Conservation (phyloP, 1,140 invertebrate genomes). For the Papilio polytes region DNA sequence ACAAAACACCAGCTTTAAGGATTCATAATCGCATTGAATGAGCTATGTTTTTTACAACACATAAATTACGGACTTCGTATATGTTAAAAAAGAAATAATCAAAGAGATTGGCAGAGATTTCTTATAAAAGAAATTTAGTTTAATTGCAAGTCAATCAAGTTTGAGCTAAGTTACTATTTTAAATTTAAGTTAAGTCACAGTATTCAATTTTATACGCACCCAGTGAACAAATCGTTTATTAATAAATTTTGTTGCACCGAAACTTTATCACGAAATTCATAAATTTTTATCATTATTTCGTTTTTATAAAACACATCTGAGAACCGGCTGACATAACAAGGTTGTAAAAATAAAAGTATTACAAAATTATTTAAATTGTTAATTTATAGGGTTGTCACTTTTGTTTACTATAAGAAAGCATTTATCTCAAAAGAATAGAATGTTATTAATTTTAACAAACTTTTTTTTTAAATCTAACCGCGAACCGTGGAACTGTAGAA, state of each 20-base stretch:
- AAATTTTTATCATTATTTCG: neutral
- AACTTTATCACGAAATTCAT: neutral
- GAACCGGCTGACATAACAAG: neutral
- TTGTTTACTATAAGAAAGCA: neutral
- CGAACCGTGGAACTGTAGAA: no score
- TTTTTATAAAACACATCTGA: neutral
- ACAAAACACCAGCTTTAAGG: neutral
- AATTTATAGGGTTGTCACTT: slow-evolving; percentile 1
- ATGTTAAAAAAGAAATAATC: neutral
- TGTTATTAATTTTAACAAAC: neutral
- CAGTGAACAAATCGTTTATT: no score
- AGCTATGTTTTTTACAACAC: neutral
- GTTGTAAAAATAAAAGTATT: slow-evolving; percentile 8
- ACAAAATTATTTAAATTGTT: neutral
- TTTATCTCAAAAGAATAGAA: neutral
- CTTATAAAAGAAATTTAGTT: neutral
- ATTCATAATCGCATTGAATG: neutral
- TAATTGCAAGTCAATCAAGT: neutral
- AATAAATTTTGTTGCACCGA: no score
- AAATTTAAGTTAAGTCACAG: no score
- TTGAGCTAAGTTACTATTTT: neutral
- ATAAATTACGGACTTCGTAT: neutral
- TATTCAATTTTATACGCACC: no score
- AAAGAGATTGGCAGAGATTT: neutral
- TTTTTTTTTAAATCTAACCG: neutral